Base-by-base conservation (phyloP, 2,888 invertebrate species). In the Troides helena region DNA sequence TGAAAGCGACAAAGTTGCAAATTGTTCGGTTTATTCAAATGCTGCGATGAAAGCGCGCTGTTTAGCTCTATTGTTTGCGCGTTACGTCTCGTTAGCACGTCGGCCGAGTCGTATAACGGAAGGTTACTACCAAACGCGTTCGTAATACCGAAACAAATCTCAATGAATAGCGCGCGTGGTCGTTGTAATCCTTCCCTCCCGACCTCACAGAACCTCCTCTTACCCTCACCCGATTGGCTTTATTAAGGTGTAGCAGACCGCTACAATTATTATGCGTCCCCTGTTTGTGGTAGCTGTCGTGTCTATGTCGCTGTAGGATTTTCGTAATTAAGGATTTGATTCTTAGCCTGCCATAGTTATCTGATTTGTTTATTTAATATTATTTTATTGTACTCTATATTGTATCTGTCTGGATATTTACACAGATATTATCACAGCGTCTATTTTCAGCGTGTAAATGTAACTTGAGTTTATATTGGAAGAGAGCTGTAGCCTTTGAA, bases 221-320 rank as follows among this genome's bases (percentile, higher is more conserved):
- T 80, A 74, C 78, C 80, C 82, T 78, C 76, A 80, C 86, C 85
- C 89, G 87, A 91, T 92, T 92, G 92, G 88, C 92, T 91, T 92
- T 92, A 92, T 92, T 92, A 92, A 92, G 92, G 92, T 91, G 90
- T 90, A 91, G 87, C 89, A 90, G 90, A 89, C 92, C 92, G 91
- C 91, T 89, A 91, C 90, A 89, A 92, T 92, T 92, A 92, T 92
- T 92, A 92, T 92, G 91, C 91, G 90, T 88, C 89, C 91, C 89
- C 89, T 90, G 92, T 92, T 92, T 92, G 91, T 85, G 89, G 91
- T 86, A 85, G 87, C 85, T 89, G 87, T 88, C 86, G 85, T 85
- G 87, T 89, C 89, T 88, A 83, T 88, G 85, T 88, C 85, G 86
- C 82, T 81, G 82, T 87, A 83, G 86, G 90, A 90, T 88, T 88